A percentile compares a stretch with the other conserved stretches of the same genome.
These are phyloP conservation scores for Falco novaeseelandiae DNA, from an alignment of 2,797 vertebrate genomes.

Conservation along the genomic window DNA sequence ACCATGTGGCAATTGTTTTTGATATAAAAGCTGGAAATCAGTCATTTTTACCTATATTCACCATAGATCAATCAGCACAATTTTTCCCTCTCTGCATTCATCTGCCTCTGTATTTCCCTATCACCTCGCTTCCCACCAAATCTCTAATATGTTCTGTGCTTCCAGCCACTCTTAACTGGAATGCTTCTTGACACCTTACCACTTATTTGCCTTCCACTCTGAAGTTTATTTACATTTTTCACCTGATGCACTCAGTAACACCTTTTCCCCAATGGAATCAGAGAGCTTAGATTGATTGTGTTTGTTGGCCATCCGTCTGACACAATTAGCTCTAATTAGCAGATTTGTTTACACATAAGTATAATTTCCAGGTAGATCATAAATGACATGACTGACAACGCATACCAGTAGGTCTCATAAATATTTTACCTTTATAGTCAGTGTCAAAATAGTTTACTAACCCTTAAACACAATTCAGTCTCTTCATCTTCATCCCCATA, in stretches of 20 bases:
- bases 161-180: neutral
- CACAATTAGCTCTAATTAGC: conserved; percentile 33
- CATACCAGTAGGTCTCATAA: neutral
- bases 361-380: neutral
- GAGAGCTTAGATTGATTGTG: conserved; percentile 25
- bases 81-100: neutral
- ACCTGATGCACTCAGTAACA: neutral
- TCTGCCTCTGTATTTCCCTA: neutral
- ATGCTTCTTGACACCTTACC: neutral
- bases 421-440: neutral
- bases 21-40: neutral
- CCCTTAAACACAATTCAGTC: neutral
- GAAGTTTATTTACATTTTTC: conserved; percentile 32
- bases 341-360: conserved; percentile 26
- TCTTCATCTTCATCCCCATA: neutral
- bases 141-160: neutral
- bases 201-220: neutral
- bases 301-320: conserved; percentile 21
- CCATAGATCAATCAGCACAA: neutral
- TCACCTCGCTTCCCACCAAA: neutral
- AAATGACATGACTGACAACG: neutral
- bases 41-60: neutral
- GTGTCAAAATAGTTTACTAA: neutral
- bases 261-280: conserved; percentile 7
- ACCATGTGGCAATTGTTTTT: neutral